A percentile compares a stretch with the other conserved stretches of the same genome.
Conservation (phyloP, 2,113 vertebrate genomes). For the Mormyrus iriodes region DNA sequence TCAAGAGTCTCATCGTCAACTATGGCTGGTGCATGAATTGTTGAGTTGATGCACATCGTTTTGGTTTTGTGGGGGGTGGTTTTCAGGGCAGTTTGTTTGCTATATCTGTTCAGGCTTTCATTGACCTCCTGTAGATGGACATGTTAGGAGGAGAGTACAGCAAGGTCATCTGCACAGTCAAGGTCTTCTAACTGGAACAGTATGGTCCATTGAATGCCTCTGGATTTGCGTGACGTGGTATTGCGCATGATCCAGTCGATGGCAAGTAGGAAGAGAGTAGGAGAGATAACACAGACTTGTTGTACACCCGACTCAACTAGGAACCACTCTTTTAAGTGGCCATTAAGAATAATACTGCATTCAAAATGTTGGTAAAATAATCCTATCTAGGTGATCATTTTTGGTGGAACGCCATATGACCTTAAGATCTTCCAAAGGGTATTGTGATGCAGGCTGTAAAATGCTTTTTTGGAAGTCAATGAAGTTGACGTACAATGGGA, state of each 20-base stretch:
- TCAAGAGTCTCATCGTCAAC: background rate
- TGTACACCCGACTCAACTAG: background rate
- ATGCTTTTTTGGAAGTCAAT: background rate
- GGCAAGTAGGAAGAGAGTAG: background rate
- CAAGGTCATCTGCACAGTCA: slow-evolving; percentile 16
- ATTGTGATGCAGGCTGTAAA: background rate
- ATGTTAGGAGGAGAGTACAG: slow-evolving; percentile 1
- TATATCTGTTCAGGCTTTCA: slow-evolving; percentile 10
- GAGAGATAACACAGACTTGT: background rate
- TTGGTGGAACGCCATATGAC: background rate
- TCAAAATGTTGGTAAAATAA: background rate
- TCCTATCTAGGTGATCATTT: background rate
- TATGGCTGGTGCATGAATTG: background rate
- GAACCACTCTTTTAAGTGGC: background rate
- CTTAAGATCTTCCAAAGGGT: slow-evolving; percentile 1
- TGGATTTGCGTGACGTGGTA: slow-evolving; percentile 12
- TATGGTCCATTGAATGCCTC: slow-evolving; percentile 5
- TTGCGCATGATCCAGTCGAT: slow-evolving; percentile 3
- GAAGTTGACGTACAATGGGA: background rate
- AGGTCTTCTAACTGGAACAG: slow-evolving; percentile 3
- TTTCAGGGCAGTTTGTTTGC: background rate
- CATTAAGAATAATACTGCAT: background rate
- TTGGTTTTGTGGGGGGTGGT: background rate
- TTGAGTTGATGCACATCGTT: slow-evolving; percentile 3
- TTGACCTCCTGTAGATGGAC: slow-evolving; percentile 11